Conservation (phyloP, 2,113 vertebrate species). For the Pseudorasbora parva region DNA sequence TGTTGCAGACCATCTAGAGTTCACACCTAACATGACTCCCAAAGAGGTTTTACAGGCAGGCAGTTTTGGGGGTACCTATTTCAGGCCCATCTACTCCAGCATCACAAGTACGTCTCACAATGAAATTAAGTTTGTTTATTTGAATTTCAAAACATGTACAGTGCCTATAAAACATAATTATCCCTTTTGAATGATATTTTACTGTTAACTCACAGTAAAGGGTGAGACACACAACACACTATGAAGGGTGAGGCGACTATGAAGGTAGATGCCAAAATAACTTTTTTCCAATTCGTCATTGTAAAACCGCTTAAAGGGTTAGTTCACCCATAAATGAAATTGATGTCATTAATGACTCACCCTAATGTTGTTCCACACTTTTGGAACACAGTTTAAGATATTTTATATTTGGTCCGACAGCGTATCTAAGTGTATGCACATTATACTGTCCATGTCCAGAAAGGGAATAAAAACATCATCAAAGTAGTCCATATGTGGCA, state of each 20-base stretch:
- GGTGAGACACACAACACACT: not conserved
- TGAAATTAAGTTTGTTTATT: not conserved
- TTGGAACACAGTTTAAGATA: no score
- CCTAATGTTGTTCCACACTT: no score
- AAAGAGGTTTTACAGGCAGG: conserved; percentile 56
- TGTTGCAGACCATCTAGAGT: conserved; percentile 42
- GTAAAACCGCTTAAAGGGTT: no score
- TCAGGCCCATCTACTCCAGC: conserved; percentile 59
- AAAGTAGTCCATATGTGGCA: no score
- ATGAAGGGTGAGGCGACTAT: not conserved
- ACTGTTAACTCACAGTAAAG: not conserved
- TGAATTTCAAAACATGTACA: not conserved
- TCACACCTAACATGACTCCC: conserved; percentile 55
- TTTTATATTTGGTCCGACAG: no score
- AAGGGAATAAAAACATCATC: no score
- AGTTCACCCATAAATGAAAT: no score
- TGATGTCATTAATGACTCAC: no score
- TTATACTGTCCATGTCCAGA: no score
- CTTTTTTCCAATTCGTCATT: no score
- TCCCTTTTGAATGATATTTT: not conserved
- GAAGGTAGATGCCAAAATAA: not conserved
- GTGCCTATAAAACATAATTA: not conserved
- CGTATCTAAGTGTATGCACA: no score
- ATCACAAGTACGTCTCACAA: conserved; percentile 53
- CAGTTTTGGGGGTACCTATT: conserved; percentile 62